phyloP scores from a whole-genome alignment of 2,797 vertebrate species.

The Enteromius thamalakanensis region DNA sequence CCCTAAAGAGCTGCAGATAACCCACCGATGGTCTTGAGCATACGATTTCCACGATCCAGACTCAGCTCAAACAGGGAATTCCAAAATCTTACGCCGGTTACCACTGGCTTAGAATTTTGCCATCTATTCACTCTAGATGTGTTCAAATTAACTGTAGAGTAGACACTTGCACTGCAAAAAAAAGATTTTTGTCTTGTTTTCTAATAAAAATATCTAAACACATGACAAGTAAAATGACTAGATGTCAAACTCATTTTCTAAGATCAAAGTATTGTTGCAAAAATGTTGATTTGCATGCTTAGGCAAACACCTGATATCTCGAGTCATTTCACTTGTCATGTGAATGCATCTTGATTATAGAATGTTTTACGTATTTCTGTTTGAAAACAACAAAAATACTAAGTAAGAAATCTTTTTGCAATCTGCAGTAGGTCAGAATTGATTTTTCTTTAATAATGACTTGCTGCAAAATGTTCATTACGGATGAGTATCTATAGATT shows the following conservation, averaged over 20 bases:
- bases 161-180: background rate
- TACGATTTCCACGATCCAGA: constrained; percentile 31
- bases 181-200: background rate
- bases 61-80: constrained; percentile 10
- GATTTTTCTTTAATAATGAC: background rate
- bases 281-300: background rate
- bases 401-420: background rate
- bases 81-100: background rate
- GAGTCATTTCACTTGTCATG: background rate
- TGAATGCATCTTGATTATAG: background rate
- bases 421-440: background rate
- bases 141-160: background rate
- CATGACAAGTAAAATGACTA: too few species aligned
- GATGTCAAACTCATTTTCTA: too few species aligned
- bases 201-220: too few species aligned
- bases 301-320: too few species aligned
- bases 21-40: constrained; percentile 22
- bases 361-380: background rate
- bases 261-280: background rate
- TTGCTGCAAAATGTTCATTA: background rate
- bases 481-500: constrained; percentile 6
- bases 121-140: background rate
- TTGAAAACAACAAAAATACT: background rate
- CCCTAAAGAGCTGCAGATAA: constrained; percentile 38
- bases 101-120: constrained; percentile 11